These are phyloP conservation scores for Thalassarche chlororhynchos DNA, from an alignment of 2,113 vertebrate genomes.

Conservation along the genomic window DNA sequence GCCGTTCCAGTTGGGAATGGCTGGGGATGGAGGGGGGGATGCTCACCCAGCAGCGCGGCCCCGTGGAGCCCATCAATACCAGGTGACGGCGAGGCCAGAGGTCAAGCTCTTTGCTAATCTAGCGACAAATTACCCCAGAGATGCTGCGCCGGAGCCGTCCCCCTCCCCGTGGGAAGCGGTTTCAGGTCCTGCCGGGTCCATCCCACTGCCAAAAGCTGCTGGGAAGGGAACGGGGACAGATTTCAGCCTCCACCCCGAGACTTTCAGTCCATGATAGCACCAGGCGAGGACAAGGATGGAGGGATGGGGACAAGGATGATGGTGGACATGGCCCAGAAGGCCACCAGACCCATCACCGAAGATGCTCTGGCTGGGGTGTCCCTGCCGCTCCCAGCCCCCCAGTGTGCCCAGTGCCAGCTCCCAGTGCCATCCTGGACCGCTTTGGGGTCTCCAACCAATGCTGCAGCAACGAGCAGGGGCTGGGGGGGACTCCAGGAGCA, in stretches of 20 bases:
- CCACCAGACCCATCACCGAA: background rate
- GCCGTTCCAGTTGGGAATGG: fast-evolving
- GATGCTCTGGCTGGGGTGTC: background rate
- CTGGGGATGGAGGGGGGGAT: background rate
- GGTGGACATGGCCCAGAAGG: background rate
- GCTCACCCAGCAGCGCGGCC: background rate
- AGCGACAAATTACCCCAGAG: background rate
- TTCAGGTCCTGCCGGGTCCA: background rate
- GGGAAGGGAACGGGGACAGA: background rate
- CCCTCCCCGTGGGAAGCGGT: background rate
- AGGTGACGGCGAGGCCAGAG: background rate
- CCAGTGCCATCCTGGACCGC: background rate
- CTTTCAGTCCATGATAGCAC: background rate
- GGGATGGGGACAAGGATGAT: background rate
- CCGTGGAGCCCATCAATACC: background rate
- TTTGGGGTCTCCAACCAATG: fast-evolving
- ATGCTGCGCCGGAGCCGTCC: fast-evolving
- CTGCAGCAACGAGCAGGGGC: fast-evolving
- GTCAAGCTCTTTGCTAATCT: slow-evolving; percentile 35
- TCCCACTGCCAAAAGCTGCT: fast-evolving
- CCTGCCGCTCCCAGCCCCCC: background rate
- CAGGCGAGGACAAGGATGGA: fast-evolving
- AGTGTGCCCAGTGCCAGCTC: background rate
- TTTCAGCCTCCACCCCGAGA: background rate
- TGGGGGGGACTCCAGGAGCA: fast-evolving